These are phyloP conservation scores for Neocrepidodera transversa DNA, from an alignment of 2,888 invertebrate genomes.

Conservation along the genomic window DNA sequence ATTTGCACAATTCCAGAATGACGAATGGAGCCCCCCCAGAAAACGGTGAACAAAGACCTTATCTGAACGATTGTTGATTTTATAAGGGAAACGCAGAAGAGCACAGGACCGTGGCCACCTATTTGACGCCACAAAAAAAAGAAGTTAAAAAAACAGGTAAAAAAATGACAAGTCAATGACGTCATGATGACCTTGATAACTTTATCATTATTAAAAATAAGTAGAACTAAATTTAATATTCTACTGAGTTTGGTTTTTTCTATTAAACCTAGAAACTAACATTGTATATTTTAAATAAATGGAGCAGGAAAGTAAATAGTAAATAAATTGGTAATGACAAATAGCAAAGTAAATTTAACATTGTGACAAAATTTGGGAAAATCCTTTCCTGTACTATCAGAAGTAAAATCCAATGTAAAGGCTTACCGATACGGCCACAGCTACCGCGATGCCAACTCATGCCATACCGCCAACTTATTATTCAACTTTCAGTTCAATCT, in stretches of 20 bases:
- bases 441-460: slow-evolving; percentile 1
- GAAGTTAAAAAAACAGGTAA: too few relatives aligned
- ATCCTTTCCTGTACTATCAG: neutral
- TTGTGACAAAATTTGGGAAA: too few relatives aligned
- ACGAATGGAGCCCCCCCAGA: slow-evolving; percentile 56
- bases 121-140: too few relatives aligned
- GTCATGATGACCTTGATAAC: too few relatives aligned
- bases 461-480: slow-evolving; percentile 43
- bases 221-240: neutral
- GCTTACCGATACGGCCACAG: slow-evolving; percentile 33
- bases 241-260: neutral
- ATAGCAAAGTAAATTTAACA: too few relatives aligned
- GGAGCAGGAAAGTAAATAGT: too few relatives aligned
- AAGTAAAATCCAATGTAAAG: slow-evolving; percentile 19
- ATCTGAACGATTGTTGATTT: slow-evolving; percentile 58
- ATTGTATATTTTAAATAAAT: too few relatives aligned
- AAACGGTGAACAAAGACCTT: slow-evolving; percentile 55
- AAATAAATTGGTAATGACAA: too few relatives aligned
- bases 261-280: too few relatives aligned
- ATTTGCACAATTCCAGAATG: slow-evolving; percentile 57
- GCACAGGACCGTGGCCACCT: slow-evolving; percentile 2
- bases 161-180: neutral
- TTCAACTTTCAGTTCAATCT: slow-evolving; percentile 49
- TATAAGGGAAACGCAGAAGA: slow-evolving; percentile 20
- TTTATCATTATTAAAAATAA: neutral